Evolutionary conservation across 2,797 vertebrate species (phyloP), one percentile per base, ranked within the genome.

Genomic region (Myoxocephalus aenaeus): DNA sequence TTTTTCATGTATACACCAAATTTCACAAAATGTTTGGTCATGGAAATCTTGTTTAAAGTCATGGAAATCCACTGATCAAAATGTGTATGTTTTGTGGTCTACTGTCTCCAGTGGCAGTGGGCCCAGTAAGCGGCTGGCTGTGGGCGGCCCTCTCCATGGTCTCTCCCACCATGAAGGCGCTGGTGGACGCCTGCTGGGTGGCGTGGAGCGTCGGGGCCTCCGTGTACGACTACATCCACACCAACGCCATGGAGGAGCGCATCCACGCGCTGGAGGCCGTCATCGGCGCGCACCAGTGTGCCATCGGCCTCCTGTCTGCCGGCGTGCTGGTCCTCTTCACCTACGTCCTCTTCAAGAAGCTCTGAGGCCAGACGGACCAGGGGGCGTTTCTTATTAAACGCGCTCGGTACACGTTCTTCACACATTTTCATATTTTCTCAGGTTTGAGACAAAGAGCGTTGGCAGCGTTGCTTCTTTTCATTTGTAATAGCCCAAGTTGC

Each of bases 141-240:
- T 27, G 25, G 36, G 36, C 36, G 44, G 14, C 79, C 71, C 69
- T 77, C 89, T 58, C 81, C 20, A 95, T 96, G 95, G 93, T 95
- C 65, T 95, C 94, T 87, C 94, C 93, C 82, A 94, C 93, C 61
- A 92, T 96, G 91, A 96, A 94, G 87, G 94, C 94, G 0, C 74
- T 96, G 89, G 93, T 96, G 89, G 95, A 96, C 27, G 93, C 92
- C 1, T 77, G 94, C n/a, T 95, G 94, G 95, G 92, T 84, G 0
- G 91, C 94, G 79, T 96, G 94, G 95, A 96, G 94, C 87, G 93
- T 96, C 51, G 93, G 92, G 17, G 93, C 91, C 82, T 95, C 93
- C 65, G 89, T 96, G 75, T 95, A 95, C 83, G 95, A 96, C 90
- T 95, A 96, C 89, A 90, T 95, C 74, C 79, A 95, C 89, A 95